Base-by-base conservation (phyloP, 2,888 invertebrate species). In the Euzetes globulus region DNA sequence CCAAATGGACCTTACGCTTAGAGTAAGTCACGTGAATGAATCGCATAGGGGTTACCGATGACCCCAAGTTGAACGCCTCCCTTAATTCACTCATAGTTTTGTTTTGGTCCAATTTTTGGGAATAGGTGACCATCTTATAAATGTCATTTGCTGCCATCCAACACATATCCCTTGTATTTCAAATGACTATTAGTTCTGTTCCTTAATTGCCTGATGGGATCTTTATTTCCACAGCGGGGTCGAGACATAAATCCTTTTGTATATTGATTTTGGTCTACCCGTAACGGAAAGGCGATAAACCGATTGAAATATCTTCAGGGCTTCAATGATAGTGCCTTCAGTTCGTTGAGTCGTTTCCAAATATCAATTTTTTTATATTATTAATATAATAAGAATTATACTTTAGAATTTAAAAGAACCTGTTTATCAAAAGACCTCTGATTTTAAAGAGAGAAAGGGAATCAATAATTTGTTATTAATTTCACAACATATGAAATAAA, bases 141-240 rank as follows among this genome's bases (percentile, higher is more conserved):
- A 45, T 68, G 1, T 45, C 68, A 68, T 68, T 68, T 41, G 45
- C 68, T 68, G 7, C 68, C 37, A 0, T 68, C 22, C 0, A 68
- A 45, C 13, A 22, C n/a, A 22, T 22, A 68, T 4, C 45, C 22
- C 19, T 7, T 63, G 27, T 11, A 1, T 1, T 63, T 4, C 13
- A 29, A n/a, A 4, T 11, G 2, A 6, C 5, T 6, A 22, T 19
- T 68, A 13, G 22, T 41, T 29, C 17, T n/a, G 4, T 6, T 19
- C 52, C 1, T 11, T 7, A 25, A 55, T 55, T n/a, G 15, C 4
- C 2, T 17, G 6, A 45, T 19, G 0, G 68, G 68, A 68, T 68
- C 68, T 41, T 22, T 37, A 29, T 68, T 68, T 11, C 68, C 68
- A 29, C 68, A 68, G 19, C 63, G 63, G 25, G 19, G n/a, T 22